Conservation (phyloP, 2,113 vertebrate species). For the Toxostoma redivivum region DNA sequence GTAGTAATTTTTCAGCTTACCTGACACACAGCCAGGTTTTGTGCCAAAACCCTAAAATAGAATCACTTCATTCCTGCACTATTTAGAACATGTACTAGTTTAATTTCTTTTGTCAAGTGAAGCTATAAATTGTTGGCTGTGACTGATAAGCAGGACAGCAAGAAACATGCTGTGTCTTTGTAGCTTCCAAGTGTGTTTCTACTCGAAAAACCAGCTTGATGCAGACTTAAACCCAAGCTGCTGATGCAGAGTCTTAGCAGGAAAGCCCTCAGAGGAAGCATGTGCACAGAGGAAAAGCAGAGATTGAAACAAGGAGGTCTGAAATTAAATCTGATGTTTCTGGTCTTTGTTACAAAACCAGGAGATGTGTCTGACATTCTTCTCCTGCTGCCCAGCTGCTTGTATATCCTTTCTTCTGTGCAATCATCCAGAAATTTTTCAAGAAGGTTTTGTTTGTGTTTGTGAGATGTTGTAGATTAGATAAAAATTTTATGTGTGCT, state of each 20-base stretch:
- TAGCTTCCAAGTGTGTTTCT: background rate
- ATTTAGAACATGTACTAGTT: background rate
- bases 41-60: background rate
- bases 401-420: background rate
- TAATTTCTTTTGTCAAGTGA: background rate
- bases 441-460: background rate
- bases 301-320: background rate
- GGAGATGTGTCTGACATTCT: background rate
- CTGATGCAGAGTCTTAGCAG: background rate
- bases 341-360: background rate
- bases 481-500: background rate
- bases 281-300: background rate
- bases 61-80: background rate
- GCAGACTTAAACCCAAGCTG: constrained; percentile 3
- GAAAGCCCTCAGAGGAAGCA: background rate
- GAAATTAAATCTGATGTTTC: background rate
- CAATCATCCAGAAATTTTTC: background rate
- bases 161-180: background rate
- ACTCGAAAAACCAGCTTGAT: background rate
- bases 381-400: background rate
- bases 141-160: background rate
- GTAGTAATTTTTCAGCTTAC: background rate
- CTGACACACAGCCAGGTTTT: background rate
- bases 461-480: background rate
- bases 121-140: background rate